Percentiles rank a stretch among this genome's conserved stretches.
phyloP scores from a whole-genome alignment of 2,113 vertebrate genomes.

The Xerus inauris region DNA sequence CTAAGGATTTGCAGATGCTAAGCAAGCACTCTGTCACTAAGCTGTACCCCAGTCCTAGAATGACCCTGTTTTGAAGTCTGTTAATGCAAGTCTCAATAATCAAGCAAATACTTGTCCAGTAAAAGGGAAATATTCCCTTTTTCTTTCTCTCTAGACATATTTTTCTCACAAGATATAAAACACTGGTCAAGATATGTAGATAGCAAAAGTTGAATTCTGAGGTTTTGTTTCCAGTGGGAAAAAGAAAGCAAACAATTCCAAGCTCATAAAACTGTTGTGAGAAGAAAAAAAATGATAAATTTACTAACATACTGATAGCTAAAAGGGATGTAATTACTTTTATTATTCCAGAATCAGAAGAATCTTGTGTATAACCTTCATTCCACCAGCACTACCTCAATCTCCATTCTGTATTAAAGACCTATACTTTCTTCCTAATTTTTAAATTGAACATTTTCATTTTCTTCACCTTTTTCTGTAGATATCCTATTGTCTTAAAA shows the following conservation, averaged over 20 bases:
- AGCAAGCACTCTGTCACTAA: neutral
- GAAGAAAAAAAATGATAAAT: neutral
- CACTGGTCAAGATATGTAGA: neutral
- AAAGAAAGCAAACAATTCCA: neutral
- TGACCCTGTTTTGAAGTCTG: neutral
- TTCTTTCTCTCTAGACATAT: neutral
- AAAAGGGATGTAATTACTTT: neutral
- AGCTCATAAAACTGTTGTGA: neutral
- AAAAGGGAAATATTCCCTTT: neutral
- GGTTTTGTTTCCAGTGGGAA: neutral
- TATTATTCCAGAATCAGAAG: neutral
- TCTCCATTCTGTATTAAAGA: neutral
- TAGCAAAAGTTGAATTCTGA: neutral
- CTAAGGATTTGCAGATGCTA: no score
- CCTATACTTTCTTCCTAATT: neutral
- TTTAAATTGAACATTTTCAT: neutral
- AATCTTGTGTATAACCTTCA: no score
- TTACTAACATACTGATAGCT: neutral
- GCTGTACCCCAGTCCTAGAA: neutral
- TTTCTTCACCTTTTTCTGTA: neutral
- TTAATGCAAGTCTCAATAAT: neutral
- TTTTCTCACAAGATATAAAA: neutral
- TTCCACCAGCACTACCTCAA: fast-evolving
- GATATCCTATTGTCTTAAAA: neutral
- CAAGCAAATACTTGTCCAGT: neutral